These are phyloP conservation scores for Polydrusus tereticollis DNA, from an alignment of 2,888 invertebrate species.

Conservation along the genomic window DNA sequence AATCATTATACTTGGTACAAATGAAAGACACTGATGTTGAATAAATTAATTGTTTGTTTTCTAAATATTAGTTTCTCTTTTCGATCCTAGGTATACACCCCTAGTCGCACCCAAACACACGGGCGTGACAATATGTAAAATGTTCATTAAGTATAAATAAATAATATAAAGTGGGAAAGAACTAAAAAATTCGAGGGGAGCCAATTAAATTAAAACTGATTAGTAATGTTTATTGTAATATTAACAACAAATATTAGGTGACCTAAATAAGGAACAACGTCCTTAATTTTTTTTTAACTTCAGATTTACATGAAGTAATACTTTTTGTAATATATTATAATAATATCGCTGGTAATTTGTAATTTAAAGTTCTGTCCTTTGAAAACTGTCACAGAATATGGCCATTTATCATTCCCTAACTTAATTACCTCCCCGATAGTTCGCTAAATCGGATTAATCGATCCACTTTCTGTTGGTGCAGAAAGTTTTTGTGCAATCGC, in stretches of 20 bases:
- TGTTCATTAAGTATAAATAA: too few species aligned
- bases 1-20: too few species aligned
- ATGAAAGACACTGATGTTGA: too few species aligned
- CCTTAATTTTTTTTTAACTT: background rate
- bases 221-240: too few species aligned
- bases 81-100: too few species aligned
- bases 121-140: too few species aligned
- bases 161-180: too few species aligned
- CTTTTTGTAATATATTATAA: background rate
- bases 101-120: too few species aligned
- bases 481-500: conserved; percentile 13
- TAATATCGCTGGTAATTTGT: conserved; percentile 3
- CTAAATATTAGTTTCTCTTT: too few species aligned
- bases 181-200: too few species aligned
- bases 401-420: conserved; percentile 34
- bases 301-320: background rate
- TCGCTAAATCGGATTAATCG: conserved; percentile 40
- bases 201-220: too few species aligned
- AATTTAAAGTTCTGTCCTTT: conserved; percentile 32
- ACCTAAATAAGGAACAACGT: background rate
- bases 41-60: too few species aligned
- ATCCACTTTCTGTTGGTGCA: conserved; percentile 28
- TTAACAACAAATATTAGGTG: background rate
- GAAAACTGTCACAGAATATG: conserved; percentile 31
- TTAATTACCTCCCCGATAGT: conserved; percentile 39